Conservation (phyloP, 35 echinoderm and acorn worm genomes). For the Apostichopus japonicus region DNA sequence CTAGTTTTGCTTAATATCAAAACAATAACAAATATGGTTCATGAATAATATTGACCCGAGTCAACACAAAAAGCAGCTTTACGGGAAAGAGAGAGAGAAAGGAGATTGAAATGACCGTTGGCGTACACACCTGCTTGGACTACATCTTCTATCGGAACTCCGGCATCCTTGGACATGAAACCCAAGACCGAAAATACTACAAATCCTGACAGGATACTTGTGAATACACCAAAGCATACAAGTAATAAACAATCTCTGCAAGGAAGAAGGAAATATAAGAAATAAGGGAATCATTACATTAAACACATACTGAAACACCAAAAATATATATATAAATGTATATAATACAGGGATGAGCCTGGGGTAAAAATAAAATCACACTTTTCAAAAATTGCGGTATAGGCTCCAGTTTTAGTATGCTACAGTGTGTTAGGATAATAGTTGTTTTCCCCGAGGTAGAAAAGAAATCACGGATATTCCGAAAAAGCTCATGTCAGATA, state of each 20-base stretch:
- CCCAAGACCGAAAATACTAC: conserved; percentile 84
- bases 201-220: conserved; percentile 79
- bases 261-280: background rate
- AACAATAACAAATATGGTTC: too few species aligned
- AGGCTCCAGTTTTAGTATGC: too few species aligned
- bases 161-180: conserved; percentile 80
- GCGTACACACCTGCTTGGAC: conserved; percentile 68
- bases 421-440: too few species aligned
- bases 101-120: background rate
- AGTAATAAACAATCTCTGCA: conserved; percentile 81
- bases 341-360: background rate
- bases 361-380: background rate
- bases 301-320: background rate
- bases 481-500: too few species aligned
- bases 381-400: too few species aligned
- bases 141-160: conserved; percentile 69
- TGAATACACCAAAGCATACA: conserved; percentile 52
- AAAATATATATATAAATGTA: background rate
- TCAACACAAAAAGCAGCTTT: too few species aligned
- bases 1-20: too few species aligned
- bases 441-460: too few species aligned
- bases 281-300: background rate
- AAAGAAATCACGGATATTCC: too few species aligned
- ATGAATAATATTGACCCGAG: too few species aligned
- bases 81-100: too few species aligned